Percentiles rank a stretch among this genome's conserved stretches.
phyloP scores from a whole-genome alignment of 2,113 vertebrate species.

The Pollimyrus isidori region DNA sequence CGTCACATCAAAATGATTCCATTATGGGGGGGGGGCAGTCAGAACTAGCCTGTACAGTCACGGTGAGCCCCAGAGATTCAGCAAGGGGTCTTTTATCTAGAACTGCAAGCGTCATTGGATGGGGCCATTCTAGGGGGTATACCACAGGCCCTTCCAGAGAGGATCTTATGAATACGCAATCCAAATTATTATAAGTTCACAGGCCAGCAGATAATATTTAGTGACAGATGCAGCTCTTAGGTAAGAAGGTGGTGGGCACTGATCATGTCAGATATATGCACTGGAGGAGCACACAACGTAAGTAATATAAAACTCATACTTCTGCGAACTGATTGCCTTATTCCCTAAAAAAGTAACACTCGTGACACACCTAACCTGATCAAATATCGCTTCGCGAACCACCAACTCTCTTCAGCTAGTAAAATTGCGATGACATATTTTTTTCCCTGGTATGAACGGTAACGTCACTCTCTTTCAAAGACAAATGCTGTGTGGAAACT shows the following conservation, averaged over 20 bases:
- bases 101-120: background rate
- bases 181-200: background rate
- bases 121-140: background rate
- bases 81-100: background rate
- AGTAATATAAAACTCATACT: background rate
- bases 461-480: background rate
- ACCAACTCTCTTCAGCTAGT: background rate
- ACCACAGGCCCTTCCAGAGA: background rate
- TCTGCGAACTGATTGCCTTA: background rate
- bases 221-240: background rate
- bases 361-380: background rate
- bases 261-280: background rate
- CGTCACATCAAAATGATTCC: background rate
- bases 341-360: background rate
- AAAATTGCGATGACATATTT: background rate
- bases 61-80: background rate
- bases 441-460: background rate
- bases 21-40: background rate
- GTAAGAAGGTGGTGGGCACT: background rate
- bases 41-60: background rate
- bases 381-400: background rate
- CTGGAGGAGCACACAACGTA: background rate
- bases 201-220: background rate
- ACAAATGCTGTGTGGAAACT: background rate
- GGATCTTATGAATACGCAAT: background rate